These are phyloP conservation scores for Glossophaga mutica DNA, from an alignment of 2,797 vertebrate genomes.

Conservation along the genomic window DNA sequence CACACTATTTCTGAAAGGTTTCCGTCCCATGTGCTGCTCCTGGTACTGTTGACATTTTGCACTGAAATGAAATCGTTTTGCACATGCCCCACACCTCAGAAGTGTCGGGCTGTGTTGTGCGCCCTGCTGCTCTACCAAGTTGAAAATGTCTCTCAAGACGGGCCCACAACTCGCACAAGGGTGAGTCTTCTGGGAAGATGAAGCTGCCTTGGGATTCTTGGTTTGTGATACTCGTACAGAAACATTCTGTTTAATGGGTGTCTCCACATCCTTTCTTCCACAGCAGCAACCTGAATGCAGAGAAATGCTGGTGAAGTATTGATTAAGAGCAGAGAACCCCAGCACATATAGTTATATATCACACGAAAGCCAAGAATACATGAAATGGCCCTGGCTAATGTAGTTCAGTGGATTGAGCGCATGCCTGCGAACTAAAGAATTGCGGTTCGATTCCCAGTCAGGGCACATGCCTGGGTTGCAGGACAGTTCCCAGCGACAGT, in stretches of 20 bases:
- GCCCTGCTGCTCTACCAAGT: too few relatives aligned
- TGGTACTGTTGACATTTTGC: not conserved
- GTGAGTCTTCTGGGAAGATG: not conserved
- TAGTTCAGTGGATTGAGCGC: too few relatives aligned
- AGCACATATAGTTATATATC: not conserved
- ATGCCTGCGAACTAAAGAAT: too few relatives aligned
- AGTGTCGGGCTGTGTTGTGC: not conserved
- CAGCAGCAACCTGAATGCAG: conserved; percentile 6
- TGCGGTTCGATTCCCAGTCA: too few relatives aligned
- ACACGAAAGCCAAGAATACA: not conserved
- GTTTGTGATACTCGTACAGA: not conserved
- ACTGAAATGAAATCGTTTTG: not conserved
- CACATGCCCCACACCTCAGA: not conserved
- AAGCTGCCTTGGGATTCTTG: not conserved
- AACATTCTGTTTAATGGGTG: not conserved
- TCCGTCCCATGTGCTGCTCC: not conserved
- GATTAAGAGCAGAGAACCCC: not conserved
- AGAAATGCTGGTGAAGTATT: not conserved
- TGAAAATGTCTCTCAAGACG: not conserved
- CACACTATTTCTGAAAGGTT: not conserved
- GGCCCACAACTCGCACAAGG: not conserved
- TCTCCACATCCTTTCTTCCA: not conserved
- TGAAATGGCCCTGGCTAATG: too few relatives aligned
- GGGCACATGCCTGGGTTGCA: too few relatives aligned
- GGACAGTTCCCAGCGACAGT: too few relatives aligned